A percentile compares a stretch with the other conserved stretches of the same genome.
phyloP scores from a whole-genome alignment of 2,888 invertebrate species.

The Ecdyonurus torrentis region DNA sequence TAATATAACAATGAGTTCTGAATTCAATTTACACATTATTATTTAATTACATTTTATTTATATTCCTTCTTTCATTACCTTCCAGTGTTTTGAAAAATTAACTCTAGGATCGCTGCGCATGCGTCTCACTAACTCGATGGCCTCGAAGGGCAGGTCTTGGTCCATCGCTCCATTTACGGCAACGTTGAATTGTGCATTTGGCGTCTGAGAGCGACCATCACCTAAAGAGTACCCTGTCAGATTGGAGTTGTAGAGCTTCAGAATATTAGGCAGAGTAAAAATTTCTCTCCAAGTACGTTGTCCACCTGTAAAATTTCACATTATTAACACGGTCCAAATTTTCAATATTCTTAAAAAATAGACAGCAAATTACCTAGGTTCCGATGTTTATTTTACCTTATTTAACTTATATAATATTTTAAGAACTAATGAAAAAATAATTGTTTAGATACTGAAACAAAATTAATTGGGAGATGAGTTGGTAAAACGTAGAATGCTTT shows the following conservation, averaged over 20 bases:
- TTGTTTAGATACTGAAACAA: too few species aligned
- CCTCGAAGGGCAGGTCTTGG: conserved; percentile 50
- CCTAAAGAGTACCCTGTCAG: conserved; percentile 54
- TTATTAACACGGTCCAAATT: too few species aligned
- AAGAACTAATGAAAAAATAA: too few species aligned
- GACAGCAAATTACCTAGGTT: too few species aligned
- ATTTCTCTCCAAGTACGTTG: conserved; percentile 50
- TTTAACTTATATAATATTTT: too few species aligned
- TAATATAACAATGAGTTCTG: not conserved
- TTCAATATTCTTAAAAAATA: too few species aligned
- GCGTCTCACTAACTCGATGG: conserved; percentile 46
- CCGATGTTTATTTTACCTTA: too few species aligned
- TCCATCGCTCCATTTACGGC: conserved; percentile 59
- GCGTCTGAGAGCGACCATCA: conserved; percentile 35
- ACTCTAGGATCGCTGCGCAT: conserved; percentile 42
- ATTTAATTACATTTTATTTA: not conserved
- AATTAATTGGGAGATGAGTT: too few species aligned
- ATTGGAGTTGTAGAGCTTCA: conserved; percentile 53
- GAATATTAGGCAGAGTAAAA: conserved; percentile 53
- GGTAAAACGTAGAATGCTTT: too few species aligned
- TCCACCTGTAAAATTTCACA: conserved; percentile 35
- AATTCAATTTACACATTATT: not conserved
- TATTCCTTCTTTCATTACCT: conserved; percentile 37
- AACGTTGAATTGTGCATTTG: conserved; percentile 39
- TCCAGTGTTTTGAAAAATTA: conserved; percentile 47